Conservation (phyloP, 92 coral and sea anemone genomes). For the Porites evermanni region DNA sequence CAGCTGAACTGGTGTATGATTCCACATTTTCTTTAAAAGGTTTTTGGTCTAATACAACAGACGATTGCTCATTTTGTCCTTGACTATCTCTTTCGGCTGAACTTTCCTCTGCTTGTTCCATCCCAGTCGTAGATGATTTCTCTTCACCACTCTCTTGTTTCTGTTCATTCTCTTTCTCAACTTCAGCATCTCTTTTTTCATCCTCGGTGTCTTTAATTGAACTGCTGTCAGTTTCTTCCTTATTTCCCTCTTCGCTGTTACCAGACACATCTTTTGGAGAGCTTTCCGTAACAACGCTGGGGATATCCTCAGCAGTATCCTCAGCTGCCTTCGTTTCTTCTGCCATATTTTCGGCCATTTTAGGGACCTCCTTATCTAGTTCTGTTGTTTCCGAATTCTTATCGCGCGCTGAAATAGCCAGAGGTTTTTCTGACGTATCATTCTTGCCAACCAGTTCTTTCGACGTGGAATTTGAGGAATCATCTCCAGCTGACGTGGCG, state of each 20-base stretch:
- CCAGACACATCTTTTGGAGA: neutral
- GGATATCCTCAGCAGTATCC: neutral
- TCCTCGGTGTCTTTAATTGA: neutral
- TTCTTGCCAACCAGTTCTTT: slow-evolving; percentile 8
- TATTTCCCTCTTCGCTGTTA: neutral
- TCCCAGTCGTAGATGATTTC: neutral
- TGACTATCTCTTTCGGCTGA: neutral
- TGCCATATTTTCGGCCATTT: neutral
- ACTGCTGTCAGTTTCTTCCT: neutral
- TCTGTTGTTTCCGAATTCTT: slow-evolving; percentile 18
- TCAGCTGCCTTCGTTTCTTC: neutral
- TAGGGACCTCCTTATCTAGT: neutral
- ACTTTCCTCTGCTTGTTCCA: slow-evolving; percentile 18
- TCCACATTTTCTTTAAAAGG: neutral
- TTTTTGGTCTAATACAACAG: slow-evolving; percentile 1
- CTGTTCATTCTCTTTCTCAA: neutral
- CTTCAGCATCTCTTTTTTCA: neutral
- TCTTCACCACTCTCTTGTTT: neutral
- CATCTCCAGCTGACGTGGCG: slow-evolving; percentile 91
- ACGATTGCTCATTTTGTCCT: slow-evolving; percentile 4
- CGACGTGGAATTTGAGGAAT: slow-evolving; percentile 76
- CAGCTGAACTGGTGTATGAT: neutral
- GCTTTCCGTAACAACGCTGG: neutral
- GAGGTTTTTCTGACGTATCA: neutral
- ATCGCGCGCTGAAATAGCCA: slow-evolving; percentile 29